A percentile compares a stretch with the other conserved stretches of the same genome.
phyloP scores from a whole-genome alignment of 2,888 invertebrate genomes.

The Pseudococcus viburni region DNA sequence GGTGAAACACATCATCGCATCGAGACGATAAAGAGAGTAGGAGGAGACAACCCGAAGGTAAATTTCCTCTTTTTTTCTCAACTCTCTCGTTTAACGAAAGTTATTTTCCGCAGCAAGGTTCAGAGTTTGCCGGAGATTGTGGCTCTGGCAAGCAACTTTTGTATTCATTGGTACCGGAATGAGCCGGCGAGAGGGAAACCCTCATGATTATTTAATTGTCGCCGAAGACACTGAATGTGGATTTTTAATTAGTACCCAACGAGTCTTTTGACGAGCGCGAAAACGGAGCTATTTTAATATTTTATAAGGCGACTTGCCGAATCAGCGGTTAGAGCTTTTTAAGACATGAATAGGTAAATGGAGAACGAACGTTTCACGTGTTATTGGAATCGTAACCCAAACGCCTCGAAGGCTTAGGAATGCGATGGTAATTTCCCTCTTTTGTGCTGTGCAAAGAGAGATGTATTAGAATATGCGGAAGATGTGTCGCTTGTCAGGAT shows the following conservation, averaged over 20 bases:
- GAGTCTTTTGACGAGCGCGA: neutral
- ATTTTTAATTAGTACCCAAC: conserved; percentile 28
- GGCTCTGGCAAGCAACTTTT: neutral
- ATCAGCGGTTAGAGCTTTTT: conserved; percentile 39
- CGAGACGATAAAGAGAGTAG: neutral
- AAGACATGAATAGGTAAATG: conserved; percentile 40
- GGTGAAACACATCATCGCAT: conserved; percentile 18
- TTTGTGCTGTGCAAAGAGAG: neutral
- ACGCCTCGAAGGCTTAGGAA: conserved; percentile 3
- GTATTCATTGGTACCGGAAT: neutral
- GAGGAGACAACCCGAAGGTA: neutral
- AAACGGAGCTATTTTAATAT: conserved; percentile 21
- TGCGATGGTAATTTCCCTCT: conserved; percentile 41
- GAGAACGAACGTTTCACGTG: conserved; percentile 20
- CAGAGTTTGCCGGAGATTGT: neutral
- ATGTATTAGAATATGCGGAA: conserved; percentile 27
- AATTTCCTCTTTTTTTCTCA: neutral
- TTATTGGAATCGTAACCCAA: conserved; percentile 36
- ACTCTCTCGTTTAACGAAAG: neutral
- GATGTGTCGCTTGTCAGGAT: conserved; percentile 44
- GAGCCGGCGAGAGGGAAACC: neutral
- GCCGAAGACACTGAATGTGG: neutral
- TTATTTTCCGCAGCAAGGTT: neutral
- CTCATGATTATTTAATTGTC: conserved; percentile 19
- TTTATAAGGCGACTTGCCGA: conserved; percentile 35